Conservation (phyloP, 2,797 vertebrate genomes). For the Ataeniobius toweri region DNA sequence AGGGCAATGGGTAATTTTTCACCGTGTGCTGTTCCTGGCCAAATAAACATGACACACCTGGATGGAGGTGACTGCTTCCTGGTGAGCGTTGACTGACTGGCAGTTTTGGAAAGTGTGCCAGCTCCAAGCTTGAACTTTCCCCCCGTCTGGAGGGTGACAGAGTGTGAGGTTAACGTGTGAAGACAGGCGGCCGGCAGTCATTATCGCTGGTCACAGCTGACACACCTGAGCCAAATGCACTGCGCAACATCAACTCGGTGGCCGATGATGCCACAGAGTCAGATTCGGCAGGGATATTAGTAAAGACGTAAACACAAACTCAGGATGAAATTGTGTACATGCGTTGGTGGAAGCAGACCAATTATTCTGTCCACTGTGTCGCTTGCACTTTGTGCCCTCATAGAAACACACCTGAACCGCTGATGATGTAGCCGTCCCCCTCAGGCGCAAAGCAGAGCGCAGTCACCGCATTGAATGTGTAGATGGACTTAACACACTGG, state of each 20-base stretch:
- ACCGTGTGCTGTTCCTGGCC: neutral
- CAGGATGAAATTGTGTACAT: slow-evolving; percentile 1
- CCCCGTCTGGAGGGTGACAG: slow-evolving; percentile 77
- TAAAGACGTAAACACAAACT: slow-evolving; percentile 3
- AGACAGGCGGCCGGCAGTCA: slow-evolving; percentile 67
- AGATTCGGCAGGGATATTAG: slow-evolving; percentile 18
- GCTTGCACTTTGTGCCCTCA: slow-evolving; percentile 6
- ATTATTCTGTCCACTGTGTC: slow-evolving; percentile 13
- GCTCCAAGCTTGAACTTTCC: slow-evolving; percentile 86
- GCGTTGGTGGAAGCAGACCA: slow-evolving; percentile 1
- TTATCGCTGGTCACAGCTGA: slow-evolving; percentile 59
- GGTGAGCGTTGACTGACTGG: slow-evolving; percentile 82
- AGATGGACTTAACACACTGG: slow-evolving; percentile 84
- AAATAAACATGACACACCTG: slow-evolving; percentile 74
- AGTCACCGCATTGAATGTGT: slow-evolving; percentile 84
- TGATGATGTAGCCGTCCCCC: slow-evolving; percentile 78
- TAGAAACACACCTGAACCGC: slow-evolving; percentile 77
- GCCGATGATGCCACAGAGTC: slow-evolving; percentile 34
- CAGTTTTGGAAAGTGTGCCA: slow-evolving; percentile 81
- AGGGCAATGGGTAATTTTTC: neutral
- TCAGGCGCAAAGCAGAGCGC: slow-evolving; percentile 81
- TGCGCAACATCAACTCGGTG: slow-evolving; percentile 36
- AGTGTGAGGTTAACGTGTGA: slow-evolving; percentile 64
- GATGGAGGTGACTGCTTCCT: slow-evolving; percentile 81
- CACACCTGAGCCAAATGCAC: slow-evolving; percentile 66